A percentile compares a stretch with the other conserved stretches of the same genome.
These are phyloP conservation scores for Lucifuga dentata DNA, from an alignment of 2,113 vertebrate species.

Conservation along the genomic window DNA sequence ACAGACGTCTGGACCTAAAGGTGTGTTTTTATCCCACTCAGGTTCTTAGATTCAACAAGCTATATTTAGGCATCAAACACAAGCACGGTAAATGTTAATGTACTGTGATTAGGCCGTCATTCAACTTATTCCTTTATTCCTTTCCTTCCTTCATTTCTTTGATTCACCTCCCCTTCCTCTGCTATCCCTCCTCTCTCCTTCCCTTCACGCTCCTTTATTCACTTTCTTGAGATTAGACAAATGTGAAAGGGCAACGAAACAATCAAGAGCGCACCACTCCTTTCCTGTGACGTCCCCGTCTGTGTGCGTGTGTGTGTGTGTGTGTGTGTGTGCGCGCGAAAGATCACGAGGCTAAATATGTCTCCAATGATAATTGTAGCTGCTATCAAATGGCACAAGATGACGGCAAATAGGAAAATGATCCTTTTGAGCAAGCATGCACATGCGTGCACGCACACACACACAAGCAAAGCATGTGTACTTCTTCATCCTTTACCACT, in stretches of 20 bases:
- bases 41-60: slow-evolving; percentile 14
- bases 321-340: slow-evolving; percentile 26
- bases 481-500: slow-evolving; percentile 18
- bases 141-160: slow-evolving; percentile 60
- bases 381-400: slow-evolving; percentile 47
- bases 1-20: too few relatives aligned
- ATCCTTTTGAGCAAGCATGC: slow-evolving; percentile 16
- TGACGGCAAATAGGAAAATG: slow-evolving; percentile 37
- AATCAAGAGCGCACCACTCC: slow-evolving; percentile 60
- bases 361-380: slow-evolving; percentile 45
- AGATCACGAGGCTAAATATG: slow-evolving; percentile 34
- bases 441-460: slow-evolving; percentile 19
- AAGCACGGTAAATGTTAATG: slow-evolving; percentile 21
- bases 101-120: slow-evolving; percentile 34
- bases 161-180: too few relatives aligned
- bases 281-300: slow-evolving; percentile 61
- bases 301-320: slow-evolving; percentile 4
- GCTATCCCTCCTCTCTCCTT: slow-evolving; percentile 19
- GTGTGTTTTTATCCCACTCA: too few relatives aligned
- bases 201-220: slow-evolving; percentile 10
- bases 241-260: slow-evolving; percentile 66
- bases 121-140: slow-evolving; percentile 24
- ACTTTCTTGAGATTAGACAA: slow-evolving; percentile 49
- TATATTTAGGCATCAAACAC: slow-evolving; percentile 46
- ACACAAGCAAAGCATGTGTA: not conserved